Evolutionary conservation across 2,888 invertebrate genomes (phyloP).

Genomic region (Brachylomia viminalis): DNA sequence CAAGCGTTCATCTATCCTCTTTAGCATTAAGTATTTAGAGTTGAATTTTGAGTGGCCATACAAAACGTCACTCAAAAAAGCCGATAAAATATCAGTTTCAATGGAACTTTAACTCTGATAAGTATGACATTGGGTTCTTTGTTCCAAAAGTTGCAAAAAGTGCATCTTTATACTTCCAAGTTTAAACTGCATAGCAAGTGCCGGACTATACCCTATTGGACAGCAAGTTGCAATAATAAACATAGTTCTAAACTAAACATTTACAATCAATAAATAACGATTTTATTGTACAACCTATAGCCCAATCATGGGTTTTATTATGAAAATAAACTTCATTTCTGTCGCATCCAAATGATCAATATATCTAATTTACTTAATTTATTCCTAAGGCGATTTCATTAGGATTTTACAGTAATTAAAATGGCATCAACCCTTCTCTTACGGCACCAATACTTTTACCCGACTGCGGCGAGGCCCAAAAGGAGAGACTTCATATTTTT

Average conservation of each 20-base stretch:
- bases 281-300: slow-evolving; percentile 31
- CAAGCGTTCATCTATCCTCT: too few species aligned
- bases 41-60: neutral
- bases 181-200: neutral
- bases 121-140: neutral
- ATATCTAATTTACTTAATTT: slow-evolving; percentile 13
- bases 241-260: slow-evolving; percentile 8
- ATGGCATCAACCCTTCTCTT: slow-evolving; percentile 46
- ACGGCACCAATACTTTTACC: neutral
- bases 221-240: neutral
- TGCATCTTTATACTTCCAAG: neutral
- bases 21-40: neutral
- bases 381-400: slow-evolving; percentile 13
- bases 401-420: neutral
- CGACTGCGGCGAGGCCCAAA: neutral
- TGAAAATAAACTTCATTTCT: slow-evolving; percentile 35
- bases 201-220: neutral
- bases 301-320: neutral
- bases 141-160: neutral
- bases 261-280: slow-evolving; percentile 38
- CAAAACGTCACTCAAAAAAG: neutral
- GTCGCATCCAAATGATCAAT: slow-evolving; percentile 5
- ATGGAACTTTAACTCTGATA: neutral
- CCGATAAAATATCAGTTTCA: too few species aligned
- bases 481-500: neutral